phyloP scores from a whole-genome alignment of 2,888 invertebrate genomes.

The Pachydiplax longipennis region DNA sequence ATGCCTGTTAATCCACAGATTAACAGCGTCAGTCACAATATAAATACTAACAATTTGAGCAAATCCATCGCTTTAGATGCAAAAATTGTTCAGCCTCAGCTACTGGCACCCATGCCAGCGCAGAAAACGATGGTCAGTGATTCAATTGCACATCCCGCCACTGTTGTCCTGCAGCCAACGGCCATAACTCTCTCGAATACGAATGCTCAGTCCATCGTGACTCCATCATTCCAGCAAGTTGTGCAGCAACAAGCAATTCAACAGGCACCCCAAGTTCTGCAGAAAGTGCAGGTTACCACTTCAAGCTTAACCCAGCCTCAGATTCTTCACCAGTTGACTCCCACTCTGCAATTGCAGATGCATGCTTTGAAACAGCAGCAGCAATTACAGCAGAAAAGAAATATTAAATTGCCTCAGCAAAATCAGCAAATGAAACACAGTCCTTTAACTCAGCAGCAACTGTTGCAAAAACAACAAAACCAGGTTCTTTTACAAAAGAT shows the following conservation, averaged over 20 bases:
- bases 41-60: background rate
- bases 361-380: conserved; percentile 31
- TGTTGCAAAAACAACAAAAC: conserved; percentile 26
- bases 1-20: background rate
- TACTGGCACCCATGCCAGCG: background rate
- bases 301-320: background rate
- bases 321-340: conserved; percentile 23
- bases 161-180: conserved; percentile 17
- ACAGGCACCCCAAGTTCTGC: conserved; percentile 9
- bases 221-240: conserved; percentile 28
- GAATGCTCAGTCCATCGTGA: conserved; percentile 4
- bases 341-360: conserved; percentile 15
- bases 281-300: conserved; percentile 13
- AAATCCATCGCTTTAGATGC: background rate
- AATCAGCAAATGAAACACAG: background rate
- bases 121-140: background rate
- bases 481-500: conserved; percentile 22
- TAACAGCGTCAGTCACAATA: background rate
- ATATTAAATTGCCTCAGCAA: background rate
- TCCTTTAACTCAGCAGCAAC: background rate
- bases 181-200: conserved; percentile 1
- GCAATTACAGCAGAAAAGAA: conserved; percentile 2
- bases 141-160: background rate
- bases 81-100: background rate
- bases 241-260: background rate